Evolutionary conservation across 2,888 invertebrate species (phyloP), one percentile per base, ranked within the genome.

Genomic region (Heliconius ethilla): DNA sequence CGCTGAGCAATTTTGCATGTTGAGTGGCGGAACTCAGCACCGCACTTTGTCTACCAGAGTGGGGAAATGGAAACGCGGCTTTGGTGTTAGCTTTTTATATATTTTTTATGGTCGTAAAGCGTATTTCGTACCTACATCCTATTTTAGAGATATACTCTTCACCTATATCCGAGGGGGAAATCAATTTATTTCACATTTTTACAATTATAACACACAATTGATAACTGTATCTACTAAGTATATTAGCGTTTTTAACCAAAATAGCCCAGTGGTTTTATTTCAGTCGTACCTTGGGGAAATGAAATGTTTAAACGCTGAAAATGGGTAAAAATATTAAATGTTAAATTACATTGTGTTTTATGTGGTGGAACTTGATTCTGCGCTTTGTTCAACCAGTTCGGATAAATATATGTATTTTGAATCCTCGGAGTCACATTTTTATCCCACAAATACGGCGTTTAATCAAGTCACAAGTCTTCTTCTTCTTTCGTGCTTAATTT

Each of bases 291-390:
- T 37, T 37, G 37, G 67, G 67, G 67, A 67, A 67, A 33, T 67
- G 11, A 37, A n/a, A 67, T 67, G 22, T 37, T 37, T n/a, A 37
- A 67, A 67, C 15, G 37, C 6, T 13, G 40, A 29, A 67, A 67
- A 67, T 45, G n/a, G 37, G 11, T 67, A 33, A 33, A 66, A 66
- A 33, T 66, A 33, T 25, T 37, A 13, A 10, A 37, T 67, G 66
- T 37, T 67, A 67, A 67, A 67, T 67, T 37, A 67, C 37, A 67
- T n/a, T 67, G n/a, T 67, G n/a, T 6, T 67, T 67, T n/a, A 37
- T 67, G 37, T n/a, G n/a, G 67, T 6, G 67, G 37, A 67, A 67
- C 33, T 4, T 6, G 18, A 65, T 29, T 65, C 29, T 29, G 29
- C 18, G 18, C 29, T 65, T 29, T 65, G 62, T 63, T 63, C 13